A percentile compares a stretch with the other conserved stretches of the same genome.
These are phyloP conservation scores for Malurus cyaneus DNA, from an alignment of 2,113 vertebrate genomes.

Conservation along the genomic window DNA sequence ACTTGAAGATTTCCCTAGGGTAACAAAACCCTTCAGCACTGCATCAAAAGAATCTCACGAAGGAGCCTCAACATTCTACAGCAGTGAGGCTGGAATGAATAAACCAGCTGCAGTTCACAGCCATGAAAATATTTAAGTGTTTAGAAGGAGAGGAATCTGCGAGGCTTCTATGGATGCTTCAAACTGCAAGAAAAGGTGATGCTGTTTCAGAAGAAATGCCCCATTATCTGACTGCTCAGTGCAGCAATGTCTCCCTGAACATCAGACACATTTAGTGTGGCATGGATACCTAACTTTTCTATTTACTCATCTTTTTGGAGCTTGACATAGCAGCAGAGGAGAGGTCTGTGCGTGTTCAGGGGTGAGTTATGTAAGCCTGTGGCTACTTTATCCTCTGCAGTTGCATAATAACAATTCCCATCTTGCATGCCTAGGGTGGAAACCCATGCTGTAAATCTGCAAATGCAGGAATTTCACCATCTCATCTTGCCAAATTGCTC, in stretches of 20 bases:
- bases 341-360: not conserved
- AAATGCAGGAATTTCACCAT: not conserved
- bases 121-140: not conserved
- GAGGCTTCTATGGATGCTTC: not conserved
- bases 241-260: not conserved
- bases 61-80: not conserved
- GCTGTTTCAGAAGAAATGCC: not conserved
- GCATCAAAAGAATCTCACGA: not conserved
- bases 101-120: not conserved
- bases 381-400: not conserved
- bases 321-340: not conserved
- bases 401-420: not conserved
- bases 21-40: not conserved
- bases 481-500: not conserved
- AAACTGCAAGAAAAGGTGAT: not conserved
- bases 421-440: not conserved
- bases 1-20: not conserved
- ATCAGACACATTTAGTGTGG: not conserved
- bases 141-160: not conserved
- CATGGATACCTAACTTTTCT: not conserved
- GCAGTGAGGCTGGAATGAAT: not conserved
- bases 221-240: not conserved
- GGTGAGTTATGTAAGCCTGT: not conserved
- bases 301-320: not conserved
- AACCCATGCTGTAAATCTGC: not conserved